Conservation (phyloP, 2,888 invertebrate genomes). For the Eustalomyia histrio region DNA sequence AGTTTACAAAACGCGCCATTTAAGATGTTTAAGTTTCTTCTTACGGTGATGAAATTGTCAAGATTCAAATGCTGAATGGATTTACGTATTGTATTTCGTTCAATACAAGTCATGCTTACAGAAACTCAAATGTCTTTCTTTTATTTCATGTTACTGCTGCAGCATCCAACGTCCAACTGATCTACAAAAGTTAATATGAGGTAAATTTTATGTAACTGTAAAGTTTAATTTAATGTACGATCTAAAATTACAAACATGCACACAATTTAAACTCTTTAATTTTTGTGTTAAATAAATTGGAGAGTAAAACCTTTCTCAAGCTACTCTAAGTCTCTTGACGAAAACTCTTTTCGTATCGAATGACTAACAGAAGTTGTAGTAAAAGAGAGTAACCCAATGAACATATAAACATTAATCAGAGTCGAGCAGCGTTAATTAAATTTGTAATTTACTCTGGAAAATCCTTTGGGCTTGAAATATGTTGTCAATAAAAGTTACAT, state of each 20-base stretch:
- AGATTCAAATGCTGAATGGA: not conserved
- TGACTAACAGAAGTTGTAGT: not conserved
- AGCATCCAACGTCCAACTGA: slow-evolving; percentile 47
- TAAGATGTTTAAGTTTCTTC: not conserved
- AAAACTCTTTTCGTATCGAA: not conserved
- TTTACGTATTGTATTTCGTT: not conserved
- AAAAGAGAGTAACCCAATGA: not conserved
- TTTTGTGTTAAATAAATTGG: not conserved
- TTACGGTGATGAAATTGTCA: not conserved
- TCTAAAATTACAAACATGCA: not conserved
- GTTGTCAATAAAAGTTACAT: no score
- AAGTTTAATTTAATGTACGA: slow-evolving; percentile 1
- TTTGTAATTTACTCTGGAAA: no score
- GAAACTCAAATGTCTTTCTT: not conserved
- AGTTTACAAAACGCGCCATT: slow-evolving; percentile 1
- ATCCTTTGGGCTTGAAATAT: no score
- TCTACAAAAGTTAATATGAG: slow-evolving; percentile 17
- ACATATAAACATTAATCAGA: not conserved
- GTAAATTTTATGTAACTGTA: slow-evolving; percentile 30
- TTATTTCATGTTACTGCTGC: not conserved
- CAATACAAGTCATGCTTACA: not conserved
- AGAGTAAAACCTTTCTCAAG: not conserved
- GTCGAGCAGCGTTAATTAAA: no score
- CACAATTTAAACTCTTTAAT: slow-evolving; percentile 9
- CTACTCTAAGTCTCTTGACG: slow-evolving; percentile 10